Evolutionary conservation across 2,113 vertebrate species (phyloP).

Genomic region (Xiphophorus maculatus): DNA sequence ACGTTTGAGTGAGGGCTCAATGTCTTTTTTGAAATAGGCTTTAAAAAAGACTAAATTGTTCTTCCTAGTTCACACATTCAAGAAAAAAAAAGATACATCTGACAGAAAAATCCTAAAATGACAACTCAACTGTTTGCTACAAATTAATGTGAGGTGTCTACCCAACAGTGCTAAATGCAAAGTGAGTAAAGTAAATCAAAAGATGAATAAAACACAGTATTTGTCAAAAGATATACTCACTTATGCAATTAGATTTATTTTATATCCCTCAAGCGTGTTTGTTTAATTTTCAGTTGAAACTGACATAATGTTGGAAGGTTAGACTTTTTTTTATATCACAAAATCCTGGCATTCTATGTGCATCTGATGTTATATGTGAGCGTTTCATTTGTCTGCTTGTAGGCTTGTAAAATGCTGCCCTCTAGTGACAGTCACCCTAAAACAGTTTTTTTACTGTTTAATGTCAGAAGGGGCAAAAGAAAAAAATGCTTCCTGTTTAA

Average conservation of each 20-base stretch:
- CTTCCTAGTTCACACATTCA: too few species aligned
- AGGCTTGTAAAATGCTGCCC: conserved; percentile 58
- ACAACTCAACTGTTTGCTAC: not conserved
- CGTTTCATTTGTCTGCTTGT: not conserved
- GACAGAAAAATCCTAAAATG: not conserved
- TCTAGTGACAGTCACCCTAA: conserved; percentile 48
- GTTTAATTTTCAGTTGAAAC: not conserved
- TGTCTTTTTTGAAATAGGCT: not conserved
- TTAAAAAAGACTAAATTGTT: not conserved
- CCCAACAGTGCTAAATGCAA: not conserved
- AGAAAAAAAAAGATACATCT: not conserved
- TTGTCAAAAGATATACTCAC: not conserved
- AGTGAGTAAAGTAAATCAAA: not conserved
- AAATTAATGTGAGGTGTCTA: not conserved
- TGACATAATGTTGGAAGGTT: not conserved
- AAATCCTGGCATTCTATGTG: not conserved
- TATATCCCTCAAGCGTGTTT: not conserved
- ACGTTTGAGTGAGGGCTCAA: not conserved
- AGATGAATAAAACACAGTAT: not conserved
- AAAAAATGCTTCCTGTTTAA: not conserved
- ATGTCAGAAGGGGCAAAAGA: too few species aligned
- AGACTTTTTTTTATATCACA: not conserved
- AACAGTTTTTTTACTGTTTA: not conserved
- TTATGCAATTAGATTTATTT: not conserved
- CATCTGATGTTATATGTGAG: not conserved